Conservation (phyloP, 2,113 vertebrate species). For the Phaethon lepturus region DNA sequence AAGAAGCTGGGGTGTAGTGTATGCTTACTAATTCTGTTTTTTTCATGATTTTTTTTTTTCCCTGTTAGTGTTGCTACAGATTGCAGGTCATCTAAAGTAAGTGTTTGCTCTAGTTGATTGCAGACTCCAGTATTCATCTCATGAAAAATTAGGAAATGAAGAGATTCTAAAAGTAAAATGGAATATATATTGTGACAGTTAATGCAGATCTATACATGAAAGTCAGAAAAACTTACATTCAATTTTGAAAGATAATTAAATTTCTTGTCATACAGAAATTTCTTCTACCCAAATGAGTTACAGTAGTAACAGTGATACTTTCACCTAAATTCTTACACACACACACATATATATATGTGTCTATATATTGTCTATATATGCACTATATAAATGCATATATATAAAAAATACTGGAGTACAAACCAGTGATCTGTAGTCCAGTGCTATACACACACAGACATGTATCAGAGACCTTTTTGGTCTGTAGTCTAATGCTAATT, state of each 20-base stretch:
- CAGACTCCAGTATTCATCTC: background rate
- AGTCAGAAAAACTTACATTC: background rate
- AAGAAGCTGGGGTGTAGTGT: slow-evolving; percentile 2
- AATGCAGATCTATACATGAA: background rate
- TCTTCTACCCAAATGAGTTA: background rate
- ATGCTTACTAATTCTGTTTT: slow-evolving; percentile 6
- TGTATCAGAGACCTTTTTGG: background rate
- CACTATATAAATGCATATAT: background rate
- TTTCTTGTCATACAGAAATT: background rate
- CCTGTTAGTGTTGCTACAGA: slow-evolving; percentile 28
- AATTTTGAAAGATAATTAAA: no score
- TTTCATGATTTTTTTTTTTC: slow-evolving; percentile 25
- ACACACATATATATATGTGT: accelerated
- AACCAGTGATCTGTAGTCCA: background rate
- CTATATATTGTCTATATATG: background rate
- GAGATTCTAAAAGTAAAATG: background rate
- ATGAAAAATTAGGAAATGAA: background rate
- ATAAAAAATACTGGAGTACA: background rate
- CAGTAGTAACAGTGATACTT: background rate
- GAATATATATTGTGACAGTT: background rate
- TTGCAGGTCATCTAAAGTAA: slow-evolving; percentile 41
- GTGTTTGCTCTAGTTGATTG: slow-evolving; percentile 5
- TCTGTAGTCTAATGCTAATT: background rate
- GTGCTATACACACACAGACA: background rate
- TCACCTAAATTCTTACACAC: background rate